These are phyloP conservation scores for Cyclura pinguis DNA, from an alignment of 2,797 vertebrate genomes.

Conservation along the genomic window DNA sequence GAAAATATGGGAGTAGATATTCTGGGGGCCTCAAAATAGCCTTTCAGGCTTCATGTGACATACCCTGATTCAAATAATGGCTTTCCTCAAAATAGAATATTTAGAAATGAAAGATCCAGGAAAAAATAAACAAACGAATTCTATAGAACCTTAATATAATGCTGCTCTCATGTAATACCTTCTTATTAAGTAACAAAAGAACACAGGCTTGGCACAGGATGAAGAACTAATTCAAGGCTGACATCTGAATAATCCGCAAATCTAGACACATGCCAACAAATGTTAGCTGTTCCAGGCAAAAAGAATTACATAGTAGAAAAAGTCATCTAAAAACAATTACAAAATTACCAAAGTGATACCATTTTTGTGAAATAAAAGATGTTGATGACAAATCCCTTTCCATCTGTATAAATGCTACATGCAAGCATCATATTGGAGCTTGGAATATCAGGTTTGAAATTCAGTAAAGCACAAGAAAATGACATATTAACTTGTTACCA, in stretches of 20 bases:
- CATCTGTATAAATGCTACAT: neutral
- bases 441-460: too few relatives aligned
- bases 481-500: too few relatives aligned
- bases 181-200: conserved; percentile 21
- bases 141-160: neutral
- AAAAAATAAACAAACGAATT: neutral
- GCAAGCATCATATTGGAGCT: too few relatives aligned
- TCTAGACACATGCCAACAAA: neutral
- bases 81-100: neutral
- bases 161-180: neutral
- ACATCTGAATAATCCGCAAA: conserved; percentile 27
- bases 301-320: conserved; percentile 14
- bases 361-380: neutral
- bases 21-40: too few relatives aligned
- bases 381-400: neutral
- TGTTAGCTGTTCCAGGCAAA: neutral
- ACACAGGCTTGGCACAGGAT: conserved; percentile 7
- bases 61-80: neutral
- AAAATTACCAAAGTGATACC: conserved; percentile 7
- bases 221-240: conserved; percentile 14
- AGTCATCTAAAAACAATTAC: conserved; percentile 9
- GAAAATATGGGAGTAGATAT: too few relatives aligned
- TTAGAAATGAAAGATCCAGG: neutral
- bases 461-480: too few relatives aligned
- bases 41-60: too few relatives aligned